A percentile compares a stretch with the other conserved stretches of the same genome.
phyloP scores from a whole-genome alignment of 2,888 invertebrate genomes.

The Seira ritae region DNA sequence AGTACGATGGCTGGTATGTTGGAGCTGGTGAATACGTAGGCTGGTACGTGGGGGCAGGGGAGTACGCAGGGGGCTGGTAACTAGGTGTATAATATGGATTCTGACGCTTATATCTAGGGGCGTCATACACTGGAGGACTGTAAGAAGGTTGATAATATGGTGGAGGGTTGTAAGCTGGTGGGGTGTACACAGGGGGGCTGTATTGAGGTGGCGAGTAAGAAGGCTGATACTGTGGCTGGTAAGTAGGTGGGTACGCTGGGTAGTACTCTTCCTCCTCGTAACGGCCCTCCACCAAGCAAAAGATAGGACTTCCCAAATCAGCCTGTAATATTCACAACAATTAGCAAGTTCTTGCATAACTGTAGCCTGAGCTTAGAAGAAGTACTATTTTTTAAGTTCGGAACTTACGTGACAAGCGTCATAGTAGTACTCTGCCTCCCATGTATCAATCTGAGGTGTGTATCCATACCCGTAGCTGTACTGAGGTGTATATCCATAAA shows the following conservation, averaged over 20 bases:
- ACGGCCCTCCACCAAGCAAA: conserved; percentile 70
- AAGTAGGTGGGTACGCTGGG: conserved; percentile 65
- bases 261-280: conserved; percentile 70
- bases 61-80: conserved; percentile 64
- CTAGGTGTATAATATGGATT: conserved; percentile 22
- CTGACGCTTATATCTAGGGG: conserved; percentile 23
- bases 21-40: conserved; percentile 41
- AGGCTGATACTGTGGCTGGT: conserved; percentile 46
- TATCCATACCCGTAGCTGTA: conserved; percentile 69
- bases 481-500: conserved; percentile 66
- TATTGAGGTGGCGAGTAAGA: conserved; percentile 36
- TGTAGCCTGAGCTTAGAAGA: too few relatives aligned
- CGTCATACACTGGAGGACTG: conserved; percentile 20
- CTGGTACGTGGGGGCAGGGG: conserved; percentile 43
- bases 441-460: conserved; percentile 66
- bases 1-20: conserved; percentile 42
- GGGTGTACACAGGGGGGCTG: conserved; percentile 22
- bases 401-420: conserved; percentile 73
- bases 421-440: conserved; percentile 73
- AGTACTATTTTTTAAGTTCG: neutral
- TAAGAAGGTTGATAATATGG: conserved; percentile 37
- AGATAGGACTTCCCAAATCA: conserved; percentile 71
- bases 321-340: conserved; percentile 57
- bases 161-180: conserved; percentile 27
- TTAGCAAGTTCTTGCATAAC: neutral